Evolutionary conservation across 2,113 vertebrate species (phyloP).

Genomic region (Stigmatopora nigra): DNA sequence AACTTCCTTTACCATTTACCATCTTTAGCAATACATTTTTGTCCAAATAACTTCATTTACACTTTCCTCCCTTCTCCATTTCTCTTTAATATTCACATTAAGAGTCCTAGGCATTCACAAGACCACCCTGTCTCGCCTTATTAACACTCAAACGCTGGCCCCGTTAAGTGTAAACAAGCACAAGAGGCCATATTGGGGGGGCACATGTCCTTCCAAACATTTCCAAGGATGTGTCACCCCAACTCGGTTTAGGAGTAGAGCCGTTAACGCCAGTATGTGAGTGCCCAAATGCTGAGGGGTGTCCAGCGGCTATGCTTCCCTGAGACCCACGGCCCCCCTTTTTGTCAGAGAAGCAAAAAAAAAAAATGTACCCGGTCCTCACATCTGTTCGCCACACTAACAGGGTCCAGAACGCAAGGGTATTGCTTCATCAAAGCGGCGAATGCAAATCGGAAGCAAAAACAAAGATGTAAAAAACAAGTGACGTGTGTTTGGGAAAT

Average conservation of each 20-base stretch:
- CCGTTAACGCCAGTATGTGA: slow-evolving; percentile 57
- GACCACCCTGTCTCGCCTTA: slow-evolving; percentile 20
- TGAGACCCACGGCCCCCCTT: not conserved
- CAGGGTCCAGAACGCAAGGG: slow-evolving; percentile 5
- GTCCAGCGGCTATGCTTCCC: slow-evolving; percentile 46
- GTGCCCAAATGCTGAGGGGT: slow-evolving; percentile 30
- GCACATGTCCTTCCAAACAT: slow-evolving; percentile 67
- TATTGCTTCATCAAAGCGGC: slow-evolving; percentile 12
- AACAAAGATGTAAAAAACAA: slow-evolving; percentile 1
- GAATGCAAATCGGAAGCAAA: slow-evolving; percentile 14
- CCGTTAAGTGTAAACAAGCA: slow-evolving; percentile 66
- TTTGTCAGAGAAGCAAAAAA: not conserved
- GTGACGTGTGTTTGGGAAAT: slow-evolving; percentile 4
- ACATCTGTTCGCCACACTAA: slow-evolving; percentile 39
- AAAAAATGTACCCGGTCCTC: slow-evolving; percentile 27
- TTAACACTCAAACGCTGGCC: slow-evolving; percentile 68
- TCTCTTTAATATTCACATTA: slow-evolving; percentile 77
- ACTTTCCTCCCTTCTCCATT: slow-evolving; percentile 37
- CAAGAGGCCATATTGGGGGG: slow-evolving; percentile 45
- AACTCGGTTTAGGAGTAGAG: slow-evolving; percentile 60
- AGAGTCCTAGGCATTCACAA: slow-evolving; percentile 68
- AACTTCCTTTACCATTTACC: slow-evolving; percentile 75
- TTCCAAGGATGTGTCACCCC: slow-evolving; percentile 62
- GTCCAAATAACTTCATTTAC: slow-evolving; percentile 55
- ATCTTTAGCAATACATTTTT: slow-evolving; percentile 59